Percentiles rank a stretch among this genome's conserved stretches.
phyloP scores from a whole-genome alignment of 2,888 invertebrate species.

The Cephus rjabovi region DNA sequence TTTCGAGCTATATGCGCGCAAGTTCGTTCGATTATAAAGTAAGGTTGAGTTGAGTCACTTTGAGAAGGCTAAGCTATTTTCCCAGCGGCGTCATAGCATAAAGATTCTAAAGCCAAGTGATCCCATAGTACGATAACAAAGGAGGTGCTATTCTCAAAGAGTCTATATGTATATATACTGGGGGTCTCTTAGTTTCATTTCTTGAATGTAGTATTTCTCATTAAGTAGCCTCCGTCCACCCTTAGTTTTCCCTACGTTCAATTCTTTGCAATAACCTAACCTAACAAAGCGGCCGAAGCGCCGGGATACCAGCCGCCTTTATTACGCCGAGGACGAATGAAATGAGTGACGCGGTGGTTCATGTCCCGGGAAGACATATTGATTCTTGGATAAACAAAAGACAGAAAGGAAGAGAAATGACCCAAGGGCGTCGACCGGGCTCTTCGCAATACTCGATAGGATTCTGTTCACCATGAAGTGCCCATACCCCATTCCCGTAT shows the following conservation, averaged over 20 bases:
- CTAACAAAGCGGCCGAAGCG: conserved; percentile 12
- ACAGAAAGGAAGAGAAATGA: conserved; percentile 21
- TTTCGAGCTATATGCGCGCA: neutral
- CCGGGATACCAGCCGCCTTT: conserved; percentile 8
- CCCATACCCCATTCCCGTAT: neutral
- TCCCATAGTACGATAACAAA: neutral
- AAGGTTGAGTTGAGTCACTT: neutral
- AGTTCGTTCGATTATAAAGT: neutral
- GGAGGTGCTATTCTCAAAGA: conserved; percentile 13
- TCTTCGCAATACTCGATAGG: conserved; percentile 13
- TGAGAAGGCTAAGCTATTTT: neutral
- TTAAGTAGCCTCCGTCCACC: conserved; percentile 13
- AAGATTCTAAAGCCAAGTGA: neutral
- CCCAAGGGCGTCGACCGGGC: conserved; percentile 11
- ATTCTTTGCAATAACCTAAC: neutral
- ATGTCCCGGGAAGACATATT: conserved; percentile 23
- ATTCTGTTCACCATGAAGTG: conserved; percentile 5
- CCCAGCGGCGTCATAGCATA: neutral
- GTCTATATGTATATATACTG: conserved; percentile 16
- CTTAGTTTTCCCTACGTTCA: neutral
- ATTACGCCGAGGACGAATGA: conserved; percentile 21
- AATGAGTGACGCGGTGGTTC: conserved; percentile 21
- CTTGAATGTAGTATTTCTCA: conserved; percentile 19
- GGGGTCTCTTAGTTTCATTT: neutral
- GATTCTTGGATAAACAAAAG: conserved; percentile 35